Evolutionary conservation across 2,113 vertebrate species (phyloP).

Genomic region (Microtus montanus): DNA sequence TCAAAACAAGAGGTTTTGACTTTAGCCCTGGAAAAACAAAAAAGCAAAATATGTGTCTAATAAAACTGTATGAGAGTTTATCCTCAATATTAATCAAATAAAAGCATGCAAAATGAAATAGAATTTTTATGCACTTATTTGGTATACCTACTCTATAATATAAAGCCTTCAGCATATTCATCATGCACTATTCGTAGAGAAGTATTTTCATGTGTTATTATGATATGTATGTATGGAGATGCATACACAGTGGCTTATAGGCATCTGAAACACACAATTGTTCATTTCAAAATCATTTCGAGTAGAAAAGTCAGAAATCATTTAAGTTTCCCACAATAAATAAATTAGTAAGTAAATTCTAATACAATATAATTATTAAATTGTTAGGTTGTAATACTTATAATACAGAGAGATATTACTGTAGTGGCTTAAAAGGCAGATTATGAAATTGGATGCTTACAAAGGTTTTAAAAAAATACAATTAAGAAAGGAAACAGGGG

Average conservation of each 20-base stretch:
- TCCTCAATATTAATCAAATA: background rate
- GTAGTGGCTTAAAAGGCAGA: background rate
- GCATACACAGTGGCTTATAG: background rate
- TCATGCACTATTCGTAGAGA: background rate
- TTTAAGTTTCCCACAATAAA: background rate
- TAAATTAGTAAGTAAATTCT: constrained; percentile 5
- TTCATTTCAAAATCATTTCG: background rate
- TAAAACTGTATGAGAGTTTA: background rate
- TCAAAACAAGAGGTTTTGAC: background rate
- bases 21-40: background rate
- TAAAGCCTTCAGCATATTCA: background rate
- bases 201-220: background rate
- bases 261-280: background rate
- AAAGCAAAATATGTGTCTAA: background rate
- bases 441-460: background rate
- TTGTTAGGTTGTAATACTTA: background rate
- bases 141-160: background rate
- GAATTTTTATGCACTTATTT: background rate
- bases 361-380: background rate
- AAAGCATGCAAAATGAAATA: background rate
- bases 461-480: background rate
- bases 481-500: background rate
- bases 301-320: background rate
- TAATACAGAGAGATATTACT: background rate
- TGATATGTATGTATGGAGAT: background rate